These are phyloP conservation scores for Ditula angustiorana DNA, from an alignment of 2,888 invertebrate species.

Conservation along the genomic window DNA sequence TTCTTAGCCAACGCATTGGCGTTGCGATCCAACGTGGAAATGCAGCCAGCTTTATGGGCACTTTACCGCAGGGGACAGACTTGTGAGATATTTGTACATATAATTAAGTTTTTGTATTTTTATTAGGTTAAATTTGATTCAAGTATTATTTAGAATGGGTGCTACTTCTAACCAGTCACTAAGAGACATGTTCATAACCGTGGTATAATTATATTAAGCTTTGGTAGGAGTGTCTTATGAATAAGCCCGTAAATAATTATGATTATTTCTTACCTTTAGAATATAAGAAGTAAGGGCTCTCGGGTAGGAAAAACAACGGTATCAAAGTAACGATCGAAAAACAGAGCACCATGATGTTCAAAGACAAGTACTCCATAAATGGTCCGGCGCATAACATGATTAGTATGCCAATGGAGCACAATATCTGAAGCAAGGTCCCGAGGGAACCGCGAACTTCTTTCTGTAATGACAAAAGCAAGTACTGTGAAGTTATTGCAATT, in stretches of 20 bases:
- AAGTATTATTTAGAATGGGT: no score
- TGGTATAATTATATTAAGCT: background rate
- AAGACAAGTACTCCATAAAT: constrained; percentile 39
- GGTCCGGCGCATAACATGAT: constrained; percentile 43
- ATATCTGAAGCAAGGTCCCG: constrained; percentile 43
- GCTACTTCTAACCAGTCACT: no score
- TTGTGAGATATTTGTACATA: no score
- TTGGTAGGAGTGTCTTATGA: background rate
- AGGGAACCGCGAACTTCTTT: constrained; percentile 45
- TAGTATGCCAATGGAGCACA: constrained; percentile 42
- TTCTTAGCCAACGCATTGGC: no score
- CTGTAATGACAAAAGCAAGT: constrained; percentile 39
- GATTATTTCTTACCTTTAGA: constrained; percentile 37
- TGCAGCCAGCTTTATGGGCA: no score
- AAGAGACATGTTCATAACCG: no score
- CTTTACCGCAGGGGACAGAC: no score
- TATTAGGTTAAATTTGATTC: no score
- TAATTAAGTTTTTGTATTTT: no score
- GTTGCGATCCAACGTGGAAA: no score
- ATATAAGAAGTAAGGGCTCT: constrained; percentile 45
- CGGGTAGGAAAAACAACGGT: constrained; percentile 42
- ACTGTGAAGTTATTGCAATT: no score
- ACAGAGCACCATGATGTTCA: constrained; percentile 34
- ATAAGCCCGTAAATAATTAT: background rate
- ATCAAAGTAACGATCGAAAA: constrained; percentile 30